Conservation (phyloP, 2,888 invertebrate species). For the Coecobrya sp. region DNA sequence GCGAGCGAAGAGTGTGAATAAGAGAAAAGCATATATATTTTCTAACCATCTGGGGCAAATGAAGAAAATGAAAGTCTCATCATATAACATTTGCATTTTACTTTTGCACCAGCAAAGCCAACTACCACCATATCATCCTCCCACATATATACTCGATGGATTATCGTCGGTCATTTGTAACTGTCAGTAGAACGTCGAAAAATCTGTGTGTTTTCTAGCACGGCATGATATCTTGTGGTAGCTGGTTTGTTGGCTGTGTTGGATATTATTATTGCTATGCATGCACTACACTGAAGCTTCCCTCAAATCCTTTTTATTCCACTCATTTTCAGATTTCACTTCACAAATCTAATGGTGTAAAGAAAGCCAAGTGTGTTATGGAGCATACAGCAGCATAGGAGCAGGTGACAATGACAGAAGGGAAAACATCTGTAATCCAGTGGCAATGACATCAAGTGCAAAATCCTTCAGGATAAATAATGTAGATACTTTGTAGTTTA, state of each 20-base stretch:
- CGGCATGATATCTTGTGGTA: background rate
- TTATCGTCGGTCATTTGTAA: constrained; percentile 57
- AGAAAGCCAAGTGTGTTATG: background rate
- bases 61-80: constrained; percentile 48
- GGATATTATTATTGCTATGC: background rate
- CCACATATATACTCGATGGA: constrained; percentile 20
- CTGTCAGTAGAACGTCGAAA: constrained; percentile 16
- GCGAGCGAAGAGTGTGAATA: background rate
- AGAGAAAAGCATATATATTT: background rate
- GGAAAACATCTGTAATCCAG: constrained; percentile 60
- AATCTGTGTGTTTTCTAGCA: background rate
- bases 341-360: constrained; percentile 8
- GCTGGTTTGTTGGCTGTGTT: background rate
- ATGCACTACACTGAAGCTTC: background rate
- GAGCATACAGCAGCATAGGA: background rate
- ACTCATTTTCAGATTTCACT: constrained; percentile 35
- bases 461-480: constrained; percentile 59
- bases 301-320: constrained; percentile 37
- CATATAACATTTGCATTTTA: constrained; percentile 48
- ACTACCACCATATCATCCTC: background rate
- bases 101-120: background rate
- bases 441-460: constrained; percentile 34
- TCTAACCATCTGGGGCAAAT: constrained; percentile 44
- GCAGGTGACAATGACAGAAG: constrained; percentile 66
- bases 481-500: constrained; percentile 46